Base-by-base conservation (phyloP, 2,113 vertebrate species). In the Bostrychus sinensis region DNA sequence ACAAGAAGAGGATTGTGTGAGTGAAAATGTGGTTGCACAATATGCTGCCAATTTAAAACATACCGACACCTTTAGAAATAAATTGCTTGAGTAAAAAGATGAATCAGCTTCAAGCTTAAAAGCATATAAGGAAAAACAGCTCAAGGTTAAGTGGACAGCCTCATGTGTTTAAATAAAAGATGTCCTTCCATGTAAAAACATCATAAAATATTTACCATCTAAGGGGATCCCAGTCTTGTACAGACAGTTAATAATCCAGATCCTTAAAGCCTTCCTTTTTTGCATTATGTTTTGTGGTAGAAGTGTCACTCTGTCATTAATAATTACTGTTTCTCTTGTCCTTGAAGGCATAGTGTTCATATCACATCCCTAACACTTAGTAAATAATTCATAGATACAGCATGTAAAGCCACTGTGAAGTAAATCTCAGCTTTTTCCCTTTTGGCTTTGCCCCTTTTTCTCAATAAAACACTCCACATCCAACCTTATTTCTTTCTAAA, bases 1-100 rank as follows among this genome's bases (percentile, higher is more conserved):
- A 19, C 94, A 95, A 72, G 94, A 95, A 41, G 94, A 95, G 79
- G 94, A 95, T 19, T 95, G 94, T 82, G 94, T 95, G 90, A 94
- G 94, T 94, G 50, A 62, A 30, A 53, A 46, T 30, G 14, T 12
- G 9, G 23, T 22, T 1, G 5, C 39, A 45, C 7, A 45, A 20
- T 20, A 22, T 12, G 8, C 19, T 45, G 19, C 19, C 12, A 45
- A 22, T 45, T 20, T 45, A 20, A 45, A 22, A 42, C 17, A n/a
- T n/a, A n/a, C n/a, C n/a, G 30, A n/a, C 46, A 51, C 25, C 25
- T 25, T 28, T 4, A 46, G 43, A 23, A 25, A 48, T 25, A 48
- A 50, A 25, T 23, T 26, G 46, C 22, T 23, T 13, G 20, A 46
- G 20, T 23, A 45, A 17, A 48, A 17, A 26, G 53, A 30, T 26